Evolutionary conservation across 2,888 invertebrate species (phyloP), one percentile per base, ranked within the genome.

Genomic region (Hirtodrosophila trivittata): DNA sequence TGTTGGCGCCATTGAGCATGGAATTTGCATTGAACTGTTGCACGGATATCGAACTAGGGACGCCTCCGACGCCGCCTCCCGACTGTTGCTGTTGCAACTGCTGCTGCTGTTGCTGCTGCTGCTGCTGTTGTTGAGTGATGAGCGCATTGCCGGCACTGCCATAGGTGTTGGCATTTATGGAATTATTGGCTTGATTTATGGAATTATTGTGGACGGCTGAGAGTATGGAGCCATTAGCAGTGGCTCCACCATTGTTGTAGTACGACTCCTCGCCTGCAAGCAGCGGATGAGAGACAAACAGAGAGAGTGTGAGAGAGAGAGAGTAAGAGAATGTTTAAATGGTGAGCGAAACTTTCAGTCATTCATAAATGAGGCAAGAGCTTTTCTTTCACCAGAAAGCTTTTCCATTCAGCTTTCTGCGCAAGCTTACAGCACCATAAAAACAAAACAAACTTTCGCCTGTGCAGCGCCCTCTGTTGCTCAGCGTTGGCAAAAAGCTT

Each of bases 161-260:
- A 47, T 87, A 87, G 55, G 84, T 87, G 57, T 83, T 87, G 72
- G 88, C 85, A 67, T 83, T 88, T 72, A 87, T 86, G 86, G 87
- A 88, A 86, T 87, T 87, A 56, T 76, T 78, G 67, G 80, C 80
- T 68, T 82, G 77, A 77, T 85, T 88, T 71, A 88, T 89, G 87
- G 88, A 89, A 89, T 89, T 90, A 74, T 88, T 91, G 75, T 89
- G 91, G 89, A 89, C 89, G 88, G 89, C 87, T 75, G 89, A 87
- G 65, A 83, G 78, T 62, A 90, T 71, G 39, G 88, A 87, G 80
- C 89, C 90, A 72, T 89, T 89, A 57, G 88, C 86, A 65, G 88
- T 90, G 71, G 81, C 85, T 47, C 78, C 82, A 69, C 88, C 73
- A 56, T 58, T 75, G 37, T 88, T 90, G 74, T 89, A 90, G 74